Evolutionary conservation across 2,888 invertebrate species (phyloP), one percentile per base, ranked within the genome.

Genomic region (Rhyacophila evoluta): DNA sequence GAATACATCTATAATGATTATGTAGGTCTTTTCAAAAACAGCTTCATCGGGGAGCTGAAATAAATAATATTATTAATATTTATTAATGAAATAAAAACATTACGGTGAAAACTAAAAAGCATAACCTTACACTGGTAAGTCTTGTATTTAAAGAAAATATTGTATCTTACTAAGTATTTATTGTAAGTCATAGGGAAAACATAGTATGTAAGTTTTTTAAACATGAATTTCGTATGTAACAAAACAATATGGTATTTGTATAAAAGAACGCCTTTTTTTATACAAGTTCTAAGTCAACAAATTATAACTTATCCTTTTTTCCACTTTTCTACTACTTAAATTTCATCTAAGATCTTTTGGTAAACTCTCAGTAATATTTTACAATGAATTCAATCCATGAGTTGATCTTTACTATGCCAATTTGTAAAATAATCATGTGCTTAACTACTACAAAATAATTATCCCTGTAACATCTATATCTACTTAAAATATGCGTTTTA

Each of bases 161-260:
- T 79, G 74, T 81, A 78, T 76, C 74, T 73, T 72, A 74, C 39
- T 79, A 81, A 81, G 79, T 81, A 79, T 81, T 79, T 79, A 81
- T 79, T 79, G 73, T 79, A 77, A 67, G 41, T 72, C 27, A 67
- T 79, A 79, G 55, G 55, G 10, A 79, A 72, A 69, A 77, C 19
- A 37, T 79, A 77, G 69, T 8, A 15, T 19, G 33, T 77, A 79
- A 81, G 72, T 77, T 81, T 81, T 79, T 81, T 77, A 74, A 71
- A 72, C 27, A 76, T 55, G 55, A 39, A 75, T 75, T 55, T 75
- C 38, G 70, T 70, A 25, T 55, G 12, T 55, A 55, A 55, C 29
- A 6, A 33, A n/a, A 25, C 55, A 55, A 55, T 55, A 55, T 55
- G 55, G n/a, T 55, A 75, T 41, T 69, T 75, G 29, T 75, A 68